phyloP scores from a whole-genome alignment of 2,113 vertebrate species.

The Xiphias gladius region DNA sequence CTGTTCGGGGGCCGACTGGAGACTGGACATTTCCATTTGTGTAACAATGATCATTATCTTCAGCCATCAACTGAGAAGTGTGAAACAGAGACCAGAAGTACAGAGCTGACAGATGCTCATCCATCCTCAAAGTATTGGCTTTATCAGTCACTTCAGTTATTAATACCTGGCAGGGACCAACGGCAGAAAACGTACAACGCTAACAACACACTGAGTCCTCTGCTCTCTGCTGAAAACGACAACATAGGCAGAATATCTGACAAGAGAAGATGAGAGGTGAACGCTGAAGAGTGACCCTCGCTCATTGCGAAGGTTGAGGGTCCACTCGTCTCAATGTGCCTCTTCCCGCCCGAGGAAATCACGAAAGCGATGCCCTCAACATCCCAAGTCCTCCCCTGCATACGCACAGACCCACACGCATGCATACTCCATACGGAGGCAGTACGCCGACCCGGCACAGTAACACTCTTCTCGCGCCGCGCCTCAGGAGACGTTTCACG shows the following conservation, averaged over 20 bases:
- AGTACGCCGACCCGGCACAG: too few relatives aligned
- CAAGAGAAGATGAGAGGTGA: not conserved
- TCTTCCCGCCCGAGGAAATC: not conserved
- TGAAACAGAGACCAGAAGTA: slow-evolving; percentile 20
- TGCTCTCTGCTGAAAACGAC: not conserved
- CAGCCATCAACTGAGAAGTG: slow-evolving; percentile 25
- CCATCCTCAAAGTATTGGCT: not conserved
- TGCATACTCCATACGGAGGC: too few relatives aligned
- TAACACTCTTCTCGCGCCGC: too few relatives aligned
- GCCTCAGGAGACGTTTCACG: not conserved
- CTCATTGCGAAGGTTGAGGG: slow-evolving; percentile 10
- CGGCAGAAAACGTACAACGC: not conserved
- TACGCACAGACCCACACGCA: not conserved
- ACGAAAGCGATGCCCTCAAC: slow-evolving; percentile 2
- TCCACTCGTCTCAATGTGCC: not conserved
- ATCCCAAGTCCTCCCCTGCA: not conserved
- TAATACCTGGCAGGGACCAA: not conserved
- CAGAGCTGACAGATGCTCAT: not conserved
- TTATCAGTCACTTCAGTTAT: not conserved
- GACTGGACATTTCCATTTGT: slow-evolving; percentile 1
- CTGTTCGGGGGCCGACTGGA: not conserved
- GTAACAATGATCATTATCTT: not conserved
- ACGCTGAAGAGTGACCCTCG: not conserved
- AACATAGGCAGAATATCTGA: not conserved
- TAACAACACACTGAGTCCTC: not conserved